phyloP scores from a whole-genome alignment of 2,888 invertebrate species.

The Archips crataeganus region DNA sequence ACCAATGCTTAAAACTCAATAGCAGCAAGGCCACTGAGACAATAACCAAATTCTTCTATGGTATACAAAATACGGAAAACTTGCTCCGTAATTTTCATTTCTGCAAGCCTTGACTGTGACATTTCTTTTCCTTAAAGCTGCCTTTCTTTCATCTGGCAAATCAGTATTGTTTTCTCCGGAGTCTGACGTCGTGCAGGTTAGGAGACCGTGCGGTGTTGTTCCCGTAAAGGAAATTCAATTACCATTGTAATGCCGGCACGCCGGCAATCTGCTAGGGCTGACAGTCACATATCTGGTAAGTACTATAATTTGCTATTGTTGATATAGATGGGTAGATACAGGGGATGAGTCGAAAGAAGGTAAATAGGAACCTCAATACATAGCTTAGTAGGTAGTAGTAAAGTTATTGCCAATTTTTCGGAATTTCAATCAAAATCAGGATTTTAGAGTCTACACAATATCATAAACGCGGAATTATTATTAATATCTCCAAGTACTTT shows the following conservation, averaged over 20 bases:
- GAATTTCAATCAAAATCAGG: too few relatives aligned
- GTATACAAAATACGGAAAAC: background rate
- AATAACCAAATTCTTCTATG: background rate
- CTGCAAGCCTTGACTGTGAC: background rate
- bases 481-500: too few relatives aligned
- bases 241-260: slow-evolving; percentile 62
- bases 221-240: slow-evolving; percentile 71
- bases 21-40: too few relatives aligned
- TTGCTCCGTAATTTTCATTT: background rate
- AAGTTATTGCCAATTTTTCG: background rate
- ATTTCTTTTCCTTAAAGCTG: background rate
- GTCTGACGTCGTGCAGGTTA: slow-evolving; percentile 5
- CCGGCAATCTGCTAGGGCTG: slow-evolving; percentile 48
- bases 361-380: background rate
- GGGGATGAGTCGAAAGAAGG: background rate
- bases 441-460: too few relatives aligned
- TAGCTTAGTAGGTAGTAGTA: background rate
- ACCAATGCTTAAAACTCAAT: too few relatives aligned
- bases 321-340: background rate
- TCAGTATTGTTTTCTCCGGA: slow-evolving; percentile 7
- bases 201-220: slow-evolving; percentile 36
- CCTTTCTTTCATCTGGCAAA: background rate
- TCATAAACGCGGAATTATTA: too few relatives aligned
- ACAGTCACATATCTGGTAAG: slow-evolving; percentile 4
- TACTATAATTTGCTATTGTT: background rate